Percentiles rank a stretch among this genome's conserved stretches.
Conservation (phyloP, 2,888 invertebrate genomes). For the Brachypalpus laphriformis region DNA sequence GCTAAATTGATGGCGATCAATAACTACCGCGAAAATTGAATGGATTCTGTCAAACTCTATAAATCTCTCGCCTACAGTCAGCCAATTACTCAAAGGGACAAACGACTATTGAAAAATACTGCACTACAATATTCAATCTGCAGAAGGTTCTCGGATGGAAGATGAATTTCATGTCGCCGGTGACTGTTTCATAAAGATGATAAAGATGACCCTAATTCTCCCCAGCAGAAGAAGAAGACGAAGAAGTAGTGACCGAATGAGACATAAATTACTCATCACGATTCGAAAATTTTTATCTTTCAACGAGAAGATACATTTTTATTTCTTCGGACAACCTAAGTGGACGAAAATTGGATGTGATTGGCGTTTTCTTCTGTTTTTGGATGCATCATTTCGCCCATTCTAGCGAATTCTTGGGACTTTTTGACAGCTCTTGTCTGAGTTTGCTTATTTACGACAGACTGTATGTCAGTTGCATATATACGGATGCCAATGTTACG, state of each 20-base stretch:
- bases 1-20: no score
- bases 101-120: no score
- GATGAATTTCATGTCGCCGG: conserved; percentile 38
- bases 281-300: conserved; percentile 1
- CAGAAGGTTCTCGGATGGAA: background rate
- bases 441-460: conserved; percentile 65
- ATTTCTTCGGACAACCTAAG: conserved; percentile 43
- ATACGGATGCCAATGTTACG: conserved; percentile 50
- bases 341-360: conserved; percentile 52
- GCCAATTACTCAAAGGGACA: no score
- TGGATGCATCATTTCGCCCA: conserved; percentile 19
- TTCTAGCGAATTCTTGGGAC: conserved; percentile 48
- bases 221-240: background rate
- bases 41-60: no score
- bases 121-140: background rate
- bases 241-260: background rate
- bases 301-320: conserved; percentile 13
- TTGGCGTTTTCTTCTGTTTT: background rate
- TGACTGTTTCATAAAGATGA: conserved; percentile 53
- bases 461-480: conserved; percentile 54
- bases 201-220: conserved; percentile 40
- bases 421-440: conserved; percentile 68
- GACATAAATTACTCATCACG: conserved; percentile 50
- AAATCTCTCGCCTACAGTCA: no score
- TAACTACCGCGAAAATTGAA: no score